phyloP scores from a whole-genome alignment of 1,140 invertebrate genomes.

The Popillia japonica region DNA sequence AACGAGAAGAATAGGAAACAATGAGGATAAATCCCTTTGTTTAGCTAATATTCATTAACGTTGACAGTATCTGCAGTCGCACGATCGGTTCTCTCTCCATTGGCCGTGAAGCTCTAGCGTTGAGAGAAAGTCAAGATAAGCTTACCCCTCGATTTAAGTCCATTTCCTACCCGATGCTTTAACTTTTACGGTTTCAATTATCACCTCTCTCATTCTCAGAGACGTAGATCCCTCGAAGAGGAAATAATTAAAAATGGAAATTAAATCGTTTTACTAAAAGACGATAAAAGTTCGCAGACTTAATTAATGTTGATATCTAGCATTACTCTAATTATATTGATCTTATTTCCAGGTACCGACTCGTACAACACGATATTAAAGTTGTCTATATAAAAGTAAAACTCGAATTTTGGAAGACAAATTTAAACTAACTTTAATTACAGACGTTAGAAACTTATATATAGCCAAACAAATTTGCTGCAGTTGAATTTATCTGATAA shows the following conservation, averaged over 20 bases:
- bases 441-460: no score
- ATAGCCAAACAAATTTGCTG: no score
- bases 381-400: no score
- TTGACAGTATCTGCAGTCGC: conserved; percentile 26
- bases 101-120: not conserved
- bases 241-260: conserved; percentile 38
- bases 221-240: not conserved
- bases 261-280: conserved; percentile 20
- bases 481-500: no score
- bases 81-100: not conserved
- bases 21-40: conserved; percentile 27
- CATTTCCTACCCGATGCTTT: conserved; percentile 21
- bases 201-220: conserved; percentile 22
- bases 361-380: no score
- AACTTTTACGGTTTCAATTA: conserved; percentile 39
- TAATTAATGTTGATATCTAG: conserved; percentile 3
- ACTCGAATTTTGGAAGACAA: no score
- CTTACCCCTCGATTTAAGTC: conserved; percentile 30
- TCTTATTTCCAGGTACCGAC: no score
- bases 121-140: conserved; percentile 32
- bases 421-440: no score
- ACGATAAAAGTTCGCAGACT: not conserved
- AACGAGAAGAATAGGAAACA: not conserved
- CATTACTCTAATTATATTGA: not conserved
- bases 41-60: conserved; percentile 31